Evolutionary conservation across 1,140 invertebrate genomes (phyloP).

Genomic region (Octopus bimaculoides): DNA sequence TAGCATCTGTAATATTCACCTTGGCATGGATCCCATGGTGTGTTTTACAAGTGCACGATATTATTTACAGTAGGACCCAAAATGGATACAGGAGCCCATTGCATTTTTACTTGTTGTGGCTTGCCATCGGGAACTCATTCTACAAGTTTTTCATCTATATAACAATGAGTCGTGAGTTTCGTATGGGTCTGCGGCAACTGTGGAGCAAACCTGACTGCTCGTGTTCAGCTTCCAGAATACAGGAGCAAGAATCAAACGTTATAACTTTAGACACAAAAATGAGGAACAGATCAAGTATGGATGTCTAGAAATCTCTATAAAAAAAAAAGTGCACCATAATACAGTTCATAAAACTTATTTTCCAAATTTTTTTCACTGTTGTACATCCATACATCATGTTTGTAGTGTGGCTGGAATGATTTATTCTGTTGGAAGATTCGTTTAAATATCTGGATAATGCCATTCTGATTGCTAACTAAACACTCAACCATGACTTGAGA

Average conservation of each 20-base stretch:
- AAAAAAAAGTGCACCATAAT: no score
- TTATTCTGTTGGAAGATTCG: no score
- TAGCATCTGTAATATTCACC: constrained; percentile 85
- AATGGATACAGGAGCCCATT: constrained; percentile 62
- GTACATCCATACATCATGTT: no score
- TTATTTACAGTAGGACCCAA: constrained; percentile 28
- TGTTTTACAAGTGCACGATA: constrained; percentile 68
- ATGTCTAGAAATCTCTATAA: no score
- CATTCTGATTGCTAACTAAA: no score
- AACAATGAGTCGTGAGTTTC: constrained; percentile 84
- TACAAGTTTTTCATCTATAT: constrained; percentile 91
- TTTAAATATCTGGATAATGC: no score
- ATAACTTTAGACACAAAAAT: neutral
- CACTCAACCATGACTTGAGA: no score
- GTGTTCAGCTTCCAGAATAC: constrained; percentile 8
- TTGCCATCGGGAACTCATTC: constrained; percentile 89
- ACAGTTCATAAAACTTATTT: no score
- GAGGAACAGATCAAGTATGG: no score
- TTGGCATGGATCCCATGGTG: constrained; percentile 91
- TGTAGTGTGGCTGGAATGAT: no score
- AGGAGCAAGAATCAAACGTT: neutral
- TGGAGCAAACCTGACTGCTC: constrained; percentile 51
- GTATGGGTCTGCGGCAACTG: constrained; percentile 79
- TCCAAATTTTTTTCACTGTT: no score
- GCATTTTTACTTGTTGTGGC: constrained; percentile 89